Evolutionary conservation across 2,113 vertebrate species (phyloP), one percentile per base, ranked within the genome.

Genomic region (Lagenorhynchus albirostris): DNA sequence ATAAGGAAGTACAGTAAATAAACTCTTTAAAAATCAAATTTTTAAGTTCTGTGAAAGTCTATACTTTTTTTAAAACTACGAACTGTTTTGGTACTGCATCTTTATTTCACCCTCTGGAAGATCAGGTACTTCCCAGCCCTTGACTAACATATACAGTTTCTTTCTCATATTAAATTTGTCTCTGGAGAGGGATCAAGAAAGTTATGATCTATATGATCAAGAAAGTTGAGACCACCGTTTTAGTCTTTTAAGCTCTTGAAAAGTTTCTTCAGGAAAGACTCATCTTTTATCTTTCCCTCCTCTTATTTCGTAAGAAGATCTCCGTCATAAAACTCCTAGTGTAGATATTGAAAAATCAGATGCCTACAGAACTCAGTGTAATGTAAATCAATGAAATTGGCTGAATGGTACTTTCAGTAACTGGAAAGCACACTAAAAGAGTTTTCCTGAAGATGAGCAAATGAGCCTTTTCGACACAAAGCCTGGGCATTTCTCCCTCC

Each of bases 21-120:
- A 91, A 97, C 18, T 65, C 68, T 84, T 63, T 29, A 71, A 63
- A 31, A 68, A 25, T 81, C 23, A 65, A 8, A 89, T 17, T 81
- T 20, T 63, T 89, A 94, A 81, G 17, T 90, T 96, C 58, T 90
- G 10, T 90, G 44, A 53, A 82, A 82, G 53, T 89, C 36, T 89
- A 2, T 63, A 67, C 58, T 84, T 60, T 53, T 26, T 26, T 50
- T 14, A 50, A 50, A 50, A 50, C 12, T 50, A 50, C 3, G 13
- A 50, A 50, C 6, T 60, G 33, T 82, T 89, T 89, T 68, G 38
- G 26, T 93, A 91, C 15, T 73, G 21, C 31, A 60, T 89, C 41
- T 41, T 95, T 94, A 68, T 36, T 91, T 95, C 38, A 91, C 18
- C 26, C 36, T 95, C 38, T 87, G 76, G 53, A 95, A 94, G 41